phyloP scores from a whole-genome alignment of 2,888 invertebrate species.

The Pyrgus malvae region DNA sequence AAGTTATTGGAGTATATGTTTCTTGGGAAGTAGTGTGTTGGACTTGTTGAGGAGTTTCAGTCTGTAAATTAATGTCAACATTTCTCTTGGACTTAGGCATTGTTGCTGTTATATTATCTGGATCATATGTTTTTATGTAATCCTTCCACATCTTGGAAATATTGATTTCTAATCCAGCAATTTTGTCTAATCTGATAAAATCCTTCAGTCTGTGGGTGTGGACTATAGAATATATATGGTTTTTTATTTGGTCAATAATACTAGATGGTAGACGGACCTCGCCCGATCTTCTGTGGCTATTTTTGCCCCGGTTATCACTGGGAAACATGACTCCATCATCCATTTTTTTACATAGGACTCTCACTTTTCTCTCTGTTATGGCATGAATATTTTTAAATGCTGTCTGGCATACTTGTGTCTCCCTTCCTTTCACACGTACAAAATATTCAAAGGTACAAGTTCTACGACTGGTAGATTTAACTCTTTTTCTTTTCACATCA shows the following conservation, averaged over 20 bases:
- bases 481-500: conserved; percentile 80
- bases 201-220: conserved; percentile 77
- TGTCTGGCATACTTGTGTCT: conserved; percentile 81
- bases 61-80: conserved; percentile 50
- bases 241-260: conserved; percentile 77
- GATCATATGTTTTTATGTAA: conserved; percentile 79
- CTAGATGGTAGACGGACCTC: conserved; percentile 75
- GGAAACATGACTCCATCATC: conserved; percentile 82
- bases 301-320: conserved; percentile 79
- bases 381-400: conserved; percentile 83
- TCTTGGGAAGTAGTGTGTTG: conserved; percentile 54
- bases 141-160: conserved; percentile 83
- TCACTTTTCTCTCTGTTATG: conserved; percentile 79
- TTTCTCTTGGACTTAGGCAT: conserved; percentile 74
- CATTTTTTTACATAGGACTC: conserved; percentile 81
- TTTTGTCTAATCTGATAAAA: conserved; percentile 77
- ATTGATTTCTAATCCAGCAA: conserved; percentile 80
- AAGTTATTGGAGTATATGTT: conserved; percentile 59
- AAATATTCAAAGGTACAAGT: conserved; percentile 82
- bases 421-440: conserved; percentile 77
- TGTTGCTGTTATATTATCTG: conserved; percentile 74
- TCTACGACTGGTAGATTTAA: conserved; percentile 75
- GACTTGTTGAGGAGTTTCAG: conserved; percentile 43
- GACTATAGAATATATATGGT: conserved; percentile 78
- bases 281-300: conserved; percentile 75